Percentiles rank a stretch among this genome's conserved stretches.
Evolutionary conservation across 2,113 vertebrate species (phyloP).

Genomic region (Pagrus major): DNA sequence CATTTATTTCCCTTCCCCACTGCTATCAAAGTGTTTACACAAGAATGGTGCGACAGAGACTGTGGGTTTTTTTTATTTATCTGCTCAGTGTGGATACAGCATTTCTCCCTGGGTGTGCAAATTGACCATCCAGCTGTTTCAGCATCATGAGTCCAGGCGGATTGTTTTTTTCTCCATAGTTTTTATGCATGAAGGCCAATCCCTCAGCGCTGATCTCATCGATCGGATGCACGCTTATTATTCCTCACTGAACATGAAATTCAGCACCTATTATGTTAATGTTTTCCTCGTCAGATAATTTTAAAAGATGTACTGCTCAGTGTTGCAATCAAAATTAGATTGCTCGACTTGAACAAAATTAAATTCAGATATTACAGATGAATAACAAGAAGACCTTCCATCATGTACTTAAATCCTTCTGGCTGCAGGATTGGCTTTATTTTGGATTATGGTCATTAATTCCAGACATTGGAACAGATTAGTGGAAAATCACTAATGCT

Average conservation of each 20-base stretch:
- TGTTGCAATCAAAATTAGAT: constrained; percentile 30
- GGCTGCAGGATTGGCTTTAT: constrained; percentile 13
- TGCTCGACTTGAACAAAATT: constrained; percentile 17
- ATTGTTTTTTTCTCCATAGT: constrained; percentile 19
- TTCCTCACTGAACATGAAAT: constrained; percentile 31
- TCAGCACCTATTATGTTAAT: constrained; percentile 5
- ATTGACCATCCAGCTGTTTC: constrained; percentile 57
- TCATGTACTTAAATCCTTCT: constrained; percentile 10
- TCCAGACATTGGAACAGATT: background rate
- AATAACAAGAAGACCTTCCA: background rate
- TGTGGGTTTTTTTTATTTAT: constrained; percentile 50
- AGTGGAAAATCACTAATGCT: background rate
- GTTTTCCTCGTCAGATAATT: constrained; percentile 30
- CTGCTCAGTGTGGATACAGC: constrained; percentile 45
- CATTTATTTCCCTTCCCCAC: constrained; percentile 61
- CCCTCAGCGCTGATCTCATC: constrained; percentile 40
- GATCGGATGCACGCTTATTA: constrained; percentile 40
- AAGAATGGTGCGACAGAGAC: constrained; percentile 41
- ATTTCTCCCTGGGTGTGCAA: constrained; percentile 40
- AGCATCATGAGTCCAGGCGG: constrained; percentile 54
- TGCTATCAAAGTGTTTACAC: constrained; percentile 70
- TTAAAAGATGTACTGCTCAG: constrained; percentile 27
- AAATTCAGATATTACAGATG: constrained; percentile 12
- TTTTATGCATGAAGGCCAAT: constrained; percentile 68
- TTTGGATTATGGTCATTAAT: background rate